phyloP scores from a whole-genome alignment of 2,888 invertebrate genomes.

The Amorpha juglandis region DNA sequence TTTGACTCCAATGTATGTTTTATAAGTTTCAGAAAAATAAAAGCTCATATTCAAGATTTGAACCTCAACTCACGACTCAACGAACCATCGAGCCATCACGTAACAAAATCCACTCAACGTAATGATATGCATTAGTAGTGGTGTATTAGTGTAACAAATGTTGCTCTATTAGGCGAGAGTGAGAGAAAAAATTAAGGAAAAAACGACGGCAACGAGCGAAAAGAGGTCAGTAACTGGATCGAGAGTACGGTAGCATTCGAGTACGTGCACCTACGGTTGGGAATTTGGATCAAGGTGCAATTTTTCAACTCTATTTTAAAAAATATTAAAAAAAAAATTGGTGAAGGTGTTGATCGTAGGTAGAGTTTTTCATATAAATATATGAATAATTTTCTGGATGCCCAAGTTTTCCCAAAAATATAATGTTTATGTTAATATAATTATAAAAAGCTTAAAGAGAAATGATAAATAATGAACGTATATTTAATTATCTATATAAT shows the following conservation, averaged over 20 bases:
- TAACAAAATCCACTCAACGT: constrained; percentile 67
- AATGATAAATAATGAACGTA: too few relatives aligned
- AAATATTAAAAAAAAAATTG: too few relatives aligned
- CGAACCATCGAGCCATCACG: background rate
- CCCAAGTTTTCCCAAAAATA: too few relatives aligned
- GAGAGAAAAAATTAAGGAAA: constrained; percentile 58
- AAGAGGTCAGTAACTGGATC: constrained; percentile 79
- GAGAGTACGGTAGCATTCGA: constrained; percentile 63
- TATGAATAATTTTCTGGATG: too few relatives aligned
- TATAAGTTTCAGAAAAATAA: too few relatives aligned
- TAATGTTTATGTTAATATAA: too few relatives aligned
- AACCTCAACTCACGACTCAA: background rate
- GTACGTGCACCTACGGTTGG: constrained; percentile 44
- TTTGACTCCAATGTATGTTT: too few relatives aligned
- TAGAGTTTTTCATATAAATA: too few relatives aligned
- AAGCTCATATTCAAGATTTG: background rate
- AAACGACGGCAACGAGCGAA: constrained; percentile 49
- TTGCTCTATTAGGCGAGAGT: constrained; percentile 65
- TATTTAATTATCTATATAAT: too few relatives aligned
- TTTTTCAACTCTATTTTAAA: constrained; percentile 1
- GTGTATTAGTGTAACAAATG: constrained; percentile 76
- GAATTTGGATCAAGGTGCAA: constrained; percentile 31
- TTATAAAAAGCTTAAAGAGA: too few relatives aligned
- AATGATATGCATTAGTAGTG: constrained; percentile 78
- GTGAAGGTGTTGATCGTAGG: too few relatives aligned